Evolutionary conservation across 2,797 vertebrate species (phyloP), one percentile per base, ranked within the genome.

Genomic region (Gastrophryne carolinensis): DNA sequence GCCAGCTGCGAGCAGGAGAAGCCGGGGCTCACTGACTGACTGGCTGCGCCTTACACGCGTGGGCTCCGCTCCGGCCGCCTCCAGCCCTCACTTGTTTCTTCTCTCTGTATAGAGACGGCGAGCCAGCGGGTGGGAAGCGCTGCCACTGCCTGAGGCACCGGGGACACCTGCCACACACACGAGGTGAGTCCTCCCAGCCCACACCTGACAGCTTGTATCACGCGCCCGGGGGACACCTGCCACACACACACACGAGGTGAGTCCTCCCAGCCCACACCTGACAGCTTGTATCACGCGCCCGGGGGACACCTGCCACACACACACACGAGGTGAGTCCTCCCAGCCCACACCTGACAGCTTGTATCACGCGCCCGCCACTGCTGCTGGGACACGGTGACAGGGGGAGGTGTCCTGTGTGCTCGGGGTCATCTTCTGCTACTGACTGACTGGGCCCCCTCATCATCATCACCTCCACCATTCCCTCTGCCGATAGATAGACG

Each of bases 381-480:
- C n/a, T n/a, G n/a, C n/a, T n/a, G n/a, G n/a, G n/a, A n/a, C n/a
- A n/a, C n/a, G n/a, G n/a, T n/a, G n/a, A n/a, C n/a, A n/a, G 66
- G 64, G 66, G 73, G 75, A 71, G 75, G 75, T 65, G 75, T 71
- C 66, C 66, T 77, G 67, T 69, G 61, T 57, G 54, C 60, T 74
- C 70, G 47, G 60, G 75, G 67, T 64, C 52, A 64, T 71, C 57
- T n/a, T n/a, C n/a, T n/a, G n/a, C n/a, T n/a, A 37, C 67, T 77
- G 37, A 58, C 75, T 76, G 37, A n/a, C 50, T 37, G 67, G 27
- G 67, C 24, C 41, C 30, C 19, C 27, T 47, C 17, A 47, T 47
- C 7, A 47, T 44, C 41, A 4, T 17, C 19, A 9, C 41, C 41
- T 17, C 41, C 41, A 34, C 4, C 4, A 10, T 10, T 34, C 32